Conservation (phyloP, 2,888 invertebrate species). For the Pteria penguin region DNA sequence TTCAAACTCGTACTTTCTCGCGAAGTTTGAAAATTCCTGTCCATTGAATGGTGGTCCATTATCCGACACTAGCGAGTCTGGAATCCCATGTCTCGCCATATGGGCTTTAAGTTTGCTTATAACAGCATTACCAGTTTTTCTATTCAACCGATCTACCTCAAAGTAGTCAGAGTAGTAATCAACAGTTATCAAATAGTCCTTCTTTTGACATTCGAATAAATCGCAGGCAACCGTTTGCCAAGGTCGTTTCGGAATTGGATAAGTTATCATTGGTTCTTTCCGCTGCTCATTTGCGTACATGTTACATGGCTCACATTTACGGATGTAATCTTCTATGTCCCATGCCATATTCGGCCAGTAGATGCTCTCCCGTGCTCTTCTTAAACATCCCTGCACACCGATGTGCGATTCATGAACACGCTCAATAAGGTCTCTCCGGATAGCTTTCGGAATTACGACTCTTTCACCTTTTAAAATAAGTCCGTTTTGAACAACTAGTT, state of each 20-base stretch:
- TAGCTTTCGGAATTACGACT: slow-evolving; percentile 1
- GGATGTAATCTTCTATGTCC: slow-evolving; percentile 1
- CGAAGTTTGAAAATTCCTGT: slow-evolving; percentile 19
- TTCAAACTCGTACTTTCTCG: slow-evolving; percentile 2
- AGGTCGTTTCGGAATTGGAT: slow-evolving; percentile 27
- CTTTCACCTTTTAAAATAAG: slow-evolving; percentile 14
- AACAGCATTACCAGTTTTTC: too few relatives aligned
- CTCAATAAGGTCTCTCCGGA: not conserved
- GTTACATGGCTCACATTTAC: slow-evolving; percentile 15
- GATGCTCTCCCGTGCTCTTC: slow-evolving; percentile 12
- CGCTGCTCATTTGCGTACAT: slow-evolving; percentile 7
- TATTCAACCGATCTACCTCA: too few relatives aligned
- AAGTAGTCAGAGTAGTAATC: slow-evolving; percentile 35
- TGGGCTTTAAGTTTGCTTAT: slow-evolving; percentile 2
- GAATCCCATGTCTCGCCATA: slow-evolving; percentile 25
- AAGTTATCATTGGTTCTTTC: slow-evolving; percentile 29
- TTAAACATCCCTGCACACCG: slow-evolving; percentile 6
- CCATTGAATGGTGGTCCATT: slow-evolving; percentile 27
- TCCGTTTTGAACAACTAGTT: slow-evolving; percentile 23
- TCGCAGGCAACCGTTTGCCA: slow-evolving; percentile 30
- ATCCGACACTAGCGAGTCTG: slow-evolving; percentile 27
- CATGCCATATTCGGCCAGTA: slow-evolving; percentile 38
- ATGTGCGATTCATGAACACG: slow-evolving; percentile 17
- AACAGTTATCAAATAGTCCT: slow-evolving; percentile 24
- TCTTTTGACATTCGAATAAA: slow-evolving; percentile 15